Evolutionary conservation across 2,113 vertebrate genomes (phyloP).

Genomic region (Arizona elegans): DNA sequence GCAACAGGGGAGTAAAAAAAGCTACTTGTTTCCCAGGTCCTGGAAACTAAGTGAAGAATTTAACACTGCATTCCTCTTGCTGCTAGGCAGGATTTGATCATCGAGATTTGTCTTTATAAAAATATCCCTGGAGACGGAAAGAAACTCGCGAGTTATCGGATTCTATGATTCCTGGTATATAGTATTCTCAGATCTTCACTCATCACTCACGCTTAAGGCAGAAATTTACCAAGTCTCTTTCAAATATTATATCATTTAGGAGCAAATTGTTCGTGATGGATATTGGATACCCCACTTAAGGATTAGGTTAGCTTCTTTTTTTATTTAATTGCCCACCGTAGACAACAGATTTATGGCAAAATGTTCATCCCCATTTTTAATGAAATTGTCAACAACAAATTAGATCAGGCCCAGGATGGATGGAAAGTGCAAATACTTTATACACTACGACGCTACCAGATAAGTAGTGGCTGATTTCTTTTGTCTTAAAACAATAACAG

Average conservation of each 20-base stretch:
- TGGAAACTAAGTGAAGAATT: slow-evolving; percentile 17
- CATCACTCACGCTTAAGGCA: not conserved
- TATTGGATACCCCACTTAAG: not conserved
- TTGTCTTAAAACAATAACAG: not conserved
- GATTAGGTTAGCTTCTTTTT: not conserved
- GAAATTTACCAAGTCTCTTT: not conserved
- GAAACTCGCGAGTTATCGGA: not conserved
- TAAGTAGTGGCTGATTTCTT: not conserved
- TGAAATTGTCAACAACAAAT: not conserved
- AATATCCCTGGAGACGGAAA: not conserved
- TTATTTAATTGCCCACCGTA: not conserved
- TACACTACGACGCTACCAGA: not conserved
- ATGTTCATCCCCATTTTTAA: not conserved
- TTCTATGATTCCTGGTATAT: not conserved
- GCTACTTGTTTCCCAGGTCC: not conserved
- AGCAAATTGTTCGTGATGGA: not conserved
- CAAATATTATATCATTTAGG: not conserved
- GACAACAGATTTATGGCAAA: not conserved
- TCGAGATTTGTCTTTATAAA: not conserved
- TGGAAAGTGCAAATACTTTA: not conserved
- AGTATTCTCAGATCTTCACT: not conserved
- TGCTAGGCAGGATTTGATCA: not conserved
- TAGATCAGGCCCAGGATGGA: not conserved
- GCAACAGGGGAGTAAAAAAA: slow-evolving; percentile 7
- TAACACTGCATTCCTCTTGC: not conserved